phyloP scores from a whole-genome alignment of 2,888 invertebrate species.

The Chironomus tentans region DNA sequence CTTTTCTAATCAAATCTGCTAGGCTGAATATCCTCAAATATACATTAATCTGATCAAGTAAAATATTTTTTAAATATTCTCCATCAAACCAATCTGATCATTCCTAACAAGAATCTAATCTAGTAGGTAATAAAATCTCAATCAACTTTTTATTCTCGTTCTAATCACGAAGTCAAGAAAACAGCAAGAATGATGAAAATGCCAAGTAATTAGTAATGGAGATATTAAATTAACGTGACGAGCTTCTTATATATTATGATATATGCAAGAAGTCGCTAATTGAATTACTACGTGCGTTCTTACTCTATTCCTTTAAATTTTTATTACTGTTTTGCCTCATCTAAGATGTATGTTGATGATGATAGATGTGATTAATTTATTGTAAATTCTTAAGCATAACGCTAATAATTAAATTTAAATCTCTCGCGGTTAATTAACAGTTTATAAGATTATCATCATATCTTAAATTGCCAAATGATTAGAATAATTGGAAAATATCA shows the following conservation, averaged over 20 bases:
- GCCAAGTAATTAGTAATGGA: background rate
- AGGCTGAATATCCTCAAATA: too few species aligned
- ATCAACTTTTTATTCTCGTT: too few species aligned
- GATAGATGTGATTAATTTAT: background rate
- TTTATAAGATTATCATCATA: background rate
- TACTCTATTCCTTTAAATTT: background rate
- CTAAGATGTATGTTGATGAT: background rate
- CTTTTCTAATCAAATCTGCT: too few species aligned
- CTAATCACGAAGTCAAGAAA: background rate
- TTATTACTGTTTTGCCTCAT: background rate
- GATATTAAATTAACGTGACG: constrained; percentile 2
- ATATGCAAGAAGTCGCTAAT: background rate
- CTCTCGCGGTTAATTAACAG: background rate
- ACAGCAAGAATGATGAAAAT: background rate
- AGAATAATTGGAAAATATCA: background rate
- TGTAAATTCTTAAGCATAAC: background rate
- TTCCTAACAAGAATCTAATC: too few species aligned
- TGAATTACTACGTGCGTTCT: background rate
- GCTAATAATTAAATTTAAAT: background rate
- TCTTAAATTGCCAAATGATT: background rate
- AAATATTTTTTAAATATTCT: too few species aligned
- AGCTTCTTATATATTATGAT: background rate
- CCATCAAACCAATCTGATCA: too few species aligned
- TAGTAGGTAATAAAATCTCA: too few species aligned
- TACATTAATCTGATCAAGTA: too few species aligned